Evolutionary conservation across 2,888 invertebrate genomes (phyloP), one percentile per base, ranked within the genome.

Genomic region (Drosophila imparisetae): DNA sequence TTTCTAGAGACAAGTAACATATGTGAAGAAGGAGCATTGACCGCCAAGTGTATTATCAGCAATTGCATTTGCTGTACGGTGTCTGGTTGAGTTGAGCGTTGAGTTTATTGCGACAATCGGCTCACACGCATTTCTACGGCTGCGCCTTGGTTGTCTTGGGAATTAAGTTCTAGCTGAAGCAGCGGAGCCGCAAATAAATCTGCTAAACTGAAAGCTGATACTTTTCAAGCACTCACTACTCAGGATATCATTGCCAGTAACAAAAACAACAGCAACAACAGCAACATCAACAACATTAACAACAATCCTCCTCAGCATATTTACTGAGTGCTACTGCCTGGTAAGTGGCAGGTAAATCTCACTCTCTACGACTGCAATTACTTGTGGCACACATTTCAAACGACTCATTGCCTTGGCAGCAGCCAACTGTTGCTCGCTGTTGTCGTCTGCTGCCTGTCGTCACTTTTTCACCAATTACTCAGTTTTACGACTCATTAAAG

Each of bases 401-500:
- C 45, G 15, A 45, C 29, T 29, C 49, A 45, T 45, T 24, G 45
- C 45, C 45, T 45, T 45, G 45, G 45, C 45, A 45, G 45, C 45
- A 67, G 36, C 78, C 79, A 83, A 78, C 79, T 83, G 84, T 83
- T 81, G 87, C 24, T 15, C 24, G 7, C 1, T 45, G 45, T 15
- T 24, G 24, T 45, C 27, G 13, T 45, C 76, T 66, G 61, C 27
- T 67, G 66, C 61, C 58, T 62, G 64, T 64, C 65, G 60, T 71
- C 77, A 72, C 72, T 70, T 78, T 75, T 81, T 72, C 74, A 81
- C 72, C 86, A 80, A 89, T 86, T 86, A 89, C 85, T 84, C 89
- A 84, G 82, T 72, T 86, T 86, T 89, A 89, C 89, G 89, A 80
- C 84, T 89, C 86, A 89, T 89, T 86, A 84, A 86, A 84, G 86